These are phyloP conservation scores for Pollenia labialis DNA, from an alignment of 2,888 invertebrate genomes.

Conservation along the genomic window DNA sequence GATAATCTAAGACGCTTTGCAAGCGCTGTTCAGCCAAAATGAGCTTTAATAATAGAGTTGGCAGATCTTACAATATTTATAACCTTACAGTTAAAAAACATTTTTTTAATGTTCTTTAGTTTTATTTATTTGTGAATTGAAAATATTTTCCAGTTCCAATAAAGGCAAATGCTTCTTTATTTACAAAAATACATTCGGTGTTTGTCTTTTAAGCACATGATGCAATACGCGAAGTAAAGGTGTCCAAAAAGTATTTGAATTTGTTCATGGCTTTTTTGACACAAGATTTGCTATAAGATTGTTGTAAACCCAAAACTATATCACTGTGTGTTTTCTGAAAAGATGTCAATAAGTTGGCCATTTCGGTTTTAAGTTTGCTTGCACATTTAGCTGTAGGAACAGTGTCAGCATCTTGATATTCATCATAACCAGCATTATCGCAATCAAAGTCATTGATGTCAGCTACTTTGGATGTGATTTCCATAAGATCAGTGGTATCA, in stretches of 20 bases:
- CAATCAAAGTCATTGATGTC: slow-evolving; percentile 45
- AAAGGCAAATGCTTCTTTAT: neutral
- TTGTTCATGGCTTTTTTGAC: slow-evolving; percentile 20
- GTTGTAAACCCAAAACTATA: neutral
- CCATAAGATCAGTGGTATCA: slow-evolving; percentile 1
- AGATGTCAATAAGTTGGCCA: slow-evolving; percentile 21
- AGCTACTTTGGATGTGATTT: neutral
- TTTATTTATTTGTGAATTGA: neutral
- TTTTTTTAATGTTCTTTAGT: too few relatives aligned
- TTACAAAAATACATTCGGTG: too few relatives aligned
- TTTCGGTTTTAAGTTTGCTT: slow-evolving; percentile 1
- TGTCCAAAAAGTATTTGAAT: slow-evolving; percentile 15
- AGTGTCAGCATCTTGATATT: slow-evolving; percentile 24
- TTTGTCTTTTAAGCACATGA: neutral
- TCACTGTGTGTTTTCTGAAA: neutral
- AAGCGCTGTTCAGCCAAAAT: too few relatives aligned
- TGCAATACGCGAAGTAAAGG: slow-evolving; percentile 20
- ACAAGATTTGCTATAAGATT: slow-evolving; percentile 14
- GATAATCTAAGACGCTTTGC: too few relatives aligned
- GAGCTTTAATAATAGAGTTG: too few relatives aligned
- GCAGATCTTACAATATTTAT: too few relatives aligned
- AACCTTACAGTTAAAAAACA: too few relatives aligned
- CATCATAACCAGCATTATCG: slow-evolving; percentile 41
- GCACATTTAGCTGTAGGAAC: neutral
- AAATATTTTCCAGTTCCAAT: neutral